A percentile compares a stretch with the other conserved stretches of the same genome.
Conservation (phyloP, 2,888 invertebrate species). For the Thelaira solivaga region DNA sequence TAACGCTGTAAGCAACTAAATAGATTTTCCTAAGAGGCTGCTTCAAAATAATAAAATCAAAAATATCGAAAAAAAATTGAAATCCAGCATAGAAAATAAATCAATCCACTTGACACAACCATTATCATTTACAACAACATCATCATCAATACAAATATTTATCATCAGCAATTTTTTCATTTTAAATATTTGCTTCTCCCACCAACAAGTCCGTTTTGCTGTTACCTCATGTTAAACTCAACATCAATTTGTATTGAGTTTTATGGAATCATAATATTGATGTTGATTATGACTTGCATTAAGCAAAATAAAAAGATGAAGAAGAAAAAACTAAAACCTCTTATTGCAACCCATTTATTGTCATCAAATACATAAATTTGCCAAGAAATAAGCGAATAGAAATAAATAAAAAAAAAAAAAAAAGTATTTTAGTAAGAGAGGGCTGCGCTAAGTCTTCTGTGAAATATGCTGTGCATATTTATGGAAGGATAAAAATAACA, state of each 20-base stretch:
- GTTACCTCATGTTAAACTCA: conserved; percentile 21
- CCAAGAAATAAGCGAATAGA: conserved; percentile 16
- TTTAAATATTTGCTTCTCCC: conserved; percentile 22
- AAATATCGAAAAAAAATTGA: conserved; percentile 18
- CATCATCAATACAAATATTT: conserved; percentile 57
- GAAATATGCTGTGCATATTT: too few relatives aligned
- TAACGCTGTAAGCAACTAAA: background rate
- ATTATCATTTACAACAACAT: conserved; percentile 46
- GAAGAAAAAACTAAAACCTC: too few relatives aligned
- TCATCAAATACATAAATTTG: conserved; percentile 45
- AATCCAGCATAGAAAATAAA: conserved; percentile 50
- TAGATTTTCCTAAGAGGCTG: background rate
- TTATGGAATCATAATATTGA: background rate
- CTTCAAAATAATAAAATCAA: background rate
- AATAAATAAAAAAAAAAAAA: too few relatives aligned
- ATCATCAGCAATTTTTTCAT: conserved; percentile 57
- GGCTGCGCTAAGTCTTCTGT: too few relatives aligned
- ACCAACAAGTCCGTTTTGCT: background rate
- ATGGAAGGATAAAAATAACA: too few relatives aligned
- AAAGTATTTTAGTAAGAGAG: too few relatives aligned
- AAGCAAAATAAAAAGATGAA: too few relatives aligned
- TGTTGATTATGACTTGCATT: conserved; percentile 13
- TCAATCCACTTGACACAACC: conserved; percentile 61
- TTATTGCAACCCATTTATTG: conserved; percentile 61
- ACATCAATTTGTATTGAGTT: conserved; percentile 20